phyloP scores from a whole-genome alignment of 1,140 invertebrate genomes.

The Latrodectus geometricus region DNA sequence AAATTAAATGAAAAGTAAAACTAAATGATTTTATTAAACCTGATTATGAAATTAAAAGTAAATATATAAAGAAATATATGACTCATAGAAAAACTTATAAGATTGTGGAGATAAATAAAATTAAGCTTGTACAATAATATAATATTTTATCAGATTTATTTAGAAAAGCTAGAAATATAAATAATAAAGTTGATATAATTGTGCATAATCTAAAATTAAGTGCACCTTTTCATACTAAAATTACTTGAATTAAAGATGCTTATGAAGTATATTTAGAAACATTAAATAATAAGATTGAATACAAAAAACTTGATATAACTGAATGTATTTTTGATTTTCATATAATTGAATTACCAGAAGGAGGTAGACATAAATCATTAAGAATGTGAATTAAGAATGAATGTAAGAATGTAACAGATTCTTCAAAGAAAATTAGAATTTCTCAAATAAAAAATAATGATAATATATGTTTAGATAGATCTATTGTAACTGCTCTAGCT shows the following conservation, averaged over 20 bases:
- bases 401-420: background rate
- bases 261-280: conserved; percentile 2
- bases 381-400: background rate
- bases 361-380: background rate
- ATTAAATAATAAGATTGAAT: conserved; percentile 3
- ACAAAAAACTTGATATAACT: conserved; percentile 14
- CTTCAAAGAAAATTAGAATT: background rate
- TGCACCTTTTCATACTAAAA: conserved; percentile 14
- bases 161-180: background rate
- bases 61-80: too few relatives aligned
- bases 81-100: background rate
- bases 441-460: conserved; percentile 7
- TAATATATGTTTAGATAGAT: conserved; percentile 10
- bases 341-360: background rate
- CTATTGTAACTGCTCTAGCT: background rate
- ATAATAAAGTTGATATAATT: background rate
- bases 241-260: background rate
- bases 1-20: too few relatives aligned
- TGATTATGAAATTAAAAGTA: too few relatives aligned
- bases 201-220: background rate
- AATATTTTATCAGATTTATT: conserved; percentile 6
- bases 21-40: too few relatives aligned
- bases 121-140: background rate
- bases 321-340: conserved; percentile 4
- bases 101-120: background rate